A percentile compares a stretch with the other conserved stretches of the same genome.
Conservation (phyloP, 1,140 invertebrate genomes). For the Hormaphis cornu region DNA sequence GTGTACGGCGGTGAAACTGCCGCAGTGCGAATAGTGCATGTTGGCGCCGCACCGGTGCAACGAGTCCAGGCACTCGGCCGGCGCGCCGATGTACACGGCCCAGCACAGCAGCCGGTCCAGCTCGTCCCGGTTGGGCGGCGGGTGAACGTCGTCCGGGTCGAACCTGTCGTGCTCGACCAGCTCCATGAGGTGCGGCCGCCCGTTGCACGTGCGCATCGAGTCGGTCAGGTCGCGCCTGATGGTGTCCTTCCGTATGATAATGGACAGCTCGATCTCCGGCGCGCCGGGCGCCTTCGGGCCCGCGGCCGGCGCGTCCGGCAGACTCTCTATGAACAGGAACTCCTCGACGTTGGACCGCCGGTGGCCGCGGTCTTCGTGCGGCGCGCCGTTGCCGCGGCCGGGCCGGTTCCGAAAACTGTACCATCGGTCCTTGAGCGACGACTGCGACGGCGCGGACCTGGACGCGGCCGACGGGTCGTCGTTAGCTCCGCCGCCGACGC, state of each 20-base stretch:
- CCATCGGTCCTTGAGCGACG: conserved; percentile 32
- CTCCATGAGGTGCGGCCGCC: conserved; percentile 55
- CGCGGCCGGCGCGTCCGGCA: conserved; percentile 39
- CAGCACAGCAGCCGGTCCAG: conserved; percentile 52
- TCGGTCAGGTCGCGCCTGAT: conserved; percentile 59
- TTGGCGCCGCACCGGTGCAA: conserved; percentile 57
- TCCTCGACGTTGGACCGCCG: conserved; percentile 21
- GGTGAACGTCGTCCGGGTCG: conserved; percentile 43
- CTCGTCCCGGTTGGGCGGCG: conserved; percentile 11
- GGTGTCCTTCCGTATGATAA: conserved; percentile 63
- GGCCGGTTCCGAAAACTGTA: conserved; percentile 30
- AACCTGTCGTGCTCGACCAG: conserved; percentile 57
- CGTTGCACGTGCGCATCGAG: conserved; percentile 56
- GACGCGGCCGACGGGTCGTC: background rate
- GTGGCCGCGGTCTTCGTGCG: background rate
- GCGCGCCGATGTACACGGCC: conserved; percentile 55
- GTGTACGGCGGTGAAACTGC: conserved; percentile 57
- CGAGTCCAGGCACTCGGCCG: conserved; percentile 52
- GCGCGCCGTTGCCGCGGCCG: background rate
- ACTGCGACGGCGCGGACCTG: conserved; percentile 7
- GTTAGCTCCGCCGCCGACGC: background rate
- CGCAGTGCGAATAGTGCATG: conserved; percentile 54
- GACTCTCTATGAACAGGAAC: conserved; percentile 32
- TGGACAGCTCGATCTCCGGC: conserved; percentile 49
- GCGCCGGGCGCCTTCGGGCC: conserved; percentile 58